These are phyloP conservation scores for Elanus axillaris DNA, from an alignment of 2,113 vertebrate species.

Conservation along the genomic window DNA sequence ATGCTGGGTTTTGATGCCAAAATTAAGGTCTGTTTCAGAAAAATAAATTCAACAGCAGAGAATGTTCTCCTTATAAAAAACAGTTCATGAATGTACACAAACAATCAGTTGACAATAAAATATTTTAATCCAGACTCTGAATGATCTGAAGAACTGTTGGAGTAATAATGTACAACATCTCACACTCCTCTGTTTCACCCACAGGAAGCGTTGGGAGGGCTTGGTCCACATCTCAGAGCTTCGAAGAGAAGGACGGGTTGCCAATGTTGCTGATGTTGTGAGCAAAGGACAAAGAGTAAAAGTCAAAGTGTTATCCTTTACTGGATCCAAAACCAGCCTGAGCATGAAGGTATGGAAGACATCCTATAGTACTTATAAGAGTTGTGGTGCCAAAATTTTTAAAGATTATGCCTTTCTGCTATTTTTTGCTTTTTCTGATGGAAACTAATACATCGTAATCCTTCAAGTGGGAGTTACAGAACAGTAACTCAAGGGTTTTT, in stretches of 20 bases:
- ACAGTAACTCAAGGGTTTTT: too few relatives aligned
- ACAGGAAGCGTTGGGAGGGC: constrained; percentile 97
- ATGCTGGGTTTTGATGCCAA: neutral
- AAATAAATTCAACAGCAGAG: fast-evolving
- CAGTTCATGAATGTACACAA: fast-evolving
- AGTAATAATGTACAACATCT: neutral
- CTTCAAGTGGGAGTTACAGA: neutral
- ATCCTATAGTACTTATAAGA: neutral
- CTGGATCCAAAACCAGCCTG: constrained; percentile 96
- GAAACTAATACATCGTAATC: neutral
- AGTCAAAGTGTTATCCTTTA: constrained; percentile 96
- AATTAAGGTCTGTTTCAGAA: neutral
- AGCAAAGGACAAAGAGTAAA: constrained; percentile 98
- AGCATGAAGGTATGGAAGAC: constrained; percentile 91
- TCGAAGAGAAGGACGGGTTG: constrained; percentile 90
- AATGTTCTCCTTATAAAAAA: neutral
- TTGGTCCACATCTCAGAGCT: constrained; percentile 97
- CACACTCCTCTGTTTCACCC: neutral
- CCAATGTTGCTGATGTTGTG: constrained; percentile 96
- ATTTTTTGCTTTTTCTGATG: neutral
- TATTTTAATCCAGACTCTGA: neutral
- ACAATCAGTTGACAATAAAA: neutral
- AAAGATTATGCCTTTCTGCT: fast-evolving
- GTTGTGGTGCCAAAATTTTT: neutral
- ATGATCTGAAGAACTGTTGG: neutral